These are phyloP conservation scores for Solea solea DNA, from an alignment of 2,113 vertebrate genomes.

Conservation along the genomic window DNA sequence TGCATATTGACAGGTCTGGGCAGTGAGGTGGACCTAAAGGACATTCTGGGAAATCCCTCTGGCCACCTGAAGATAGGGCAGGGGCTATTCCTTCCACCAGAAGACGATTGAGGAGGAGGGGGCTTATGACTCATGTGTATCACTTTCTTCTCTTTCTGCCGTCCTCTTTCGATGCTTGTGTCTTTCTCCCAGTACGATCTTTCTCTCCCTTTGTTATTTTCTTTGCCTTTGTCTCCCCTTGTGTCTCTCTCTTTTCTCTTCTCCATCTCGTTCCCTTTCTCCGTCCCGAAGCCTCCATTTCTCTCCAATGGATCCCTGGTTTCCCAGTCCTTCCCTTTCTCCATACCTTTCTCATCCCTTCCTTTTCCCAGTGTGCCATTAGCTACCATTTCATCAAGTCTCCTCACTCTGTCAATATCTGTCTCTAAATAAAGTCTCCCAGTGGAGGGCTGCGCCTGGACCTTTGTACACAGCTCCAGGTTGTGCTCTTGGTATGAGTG, in stretches of 20 bases:
- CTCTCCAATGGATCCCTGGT: conserved; percentile 49
- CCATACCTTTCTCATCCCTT: conserved; percentile 37
- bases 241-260: conserved; percentile 50
- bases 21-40: conserved; percentile 81
- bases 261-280: conserved; percentile 50
- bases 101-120: conserved; percentile 13
- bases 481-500: conserved; percentile 45
- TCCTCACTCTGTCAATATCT: conserved; percentile 82
- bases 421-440: conserved; percentile 79
- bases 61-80: conserved; percentile 73
- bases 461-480: conserved; percentile 61
- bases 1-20: conserved; percentile 77
- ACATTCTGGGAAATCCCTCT: conserved; percentile 78
- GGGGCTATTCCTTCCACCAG: conserved; percentile 30
- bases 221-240: conserved; percentile 36
- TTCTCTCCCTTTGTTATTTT: conserved; percentile 33
- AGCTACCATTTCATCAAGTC: conserved; percentile 69
- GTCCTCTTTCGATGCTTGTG: conserved; percentile 52
- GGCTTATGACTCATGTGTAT: conserved; percentile 23
- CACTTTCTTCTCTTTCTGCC: conserved; percentile 60
- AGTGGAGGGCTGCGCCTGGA: conserved; percentile 64
- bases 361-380: conserved; percentile 55
- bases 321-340: conserved; percentile 56
- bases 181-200: conserved; percentile 52
- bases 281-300: conserved; percentile 39